Evolutionary conservation across 1,140 invertebrate species (phyloP).

Genomic region (Drosophila mayri): DNA sequence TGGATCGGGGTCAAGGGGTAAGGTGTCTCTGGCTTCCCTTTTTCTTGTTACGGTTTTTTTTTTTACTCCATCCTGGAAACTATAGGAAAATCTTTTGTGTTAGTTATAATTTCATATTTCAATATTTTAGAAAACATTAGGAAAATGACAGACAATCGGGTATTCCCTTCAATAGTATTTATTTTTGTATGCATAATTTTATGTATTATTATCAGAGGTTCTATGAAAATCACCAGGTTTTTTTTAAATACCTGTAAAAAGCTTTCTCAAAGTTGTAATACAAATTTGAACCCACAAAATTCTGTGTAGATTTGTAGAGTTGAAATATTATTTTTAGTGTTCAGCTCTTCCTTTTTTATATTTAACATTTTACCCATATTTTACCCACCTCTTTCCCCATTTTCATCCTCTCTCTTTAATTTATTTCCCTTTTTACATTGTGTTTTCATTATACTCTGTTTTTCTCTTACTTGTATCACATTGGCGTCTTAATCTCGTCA

Average conservation of each 20-base stretch:
- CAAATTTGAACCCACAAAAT: not conserved
- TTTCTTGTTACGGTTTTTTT: not conserved
- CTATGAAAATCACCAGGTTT: too few species aligned
- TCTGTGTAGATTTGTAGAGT: not conserved
- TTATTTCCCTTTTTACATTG: not conserved
- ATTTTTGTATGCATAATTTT: too few species aligned
- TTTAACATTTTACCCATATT: too few species aligned
- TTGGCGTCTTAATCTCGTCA: slow-evolving; percentile 9
- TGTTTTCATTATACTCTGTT: not conserved
- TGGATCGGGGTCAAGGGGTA: not conserved
- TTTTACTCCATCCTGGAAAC: not conserved
- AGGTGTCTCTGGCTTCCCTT: not conserved
- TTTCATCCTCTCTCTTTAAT: too few species aligned
- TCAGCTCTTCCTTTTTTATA: not conserved
- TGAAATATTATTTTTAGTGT: not conserved
- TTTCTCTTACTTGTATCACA: not conserved
- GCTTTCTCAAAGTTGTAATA: not conserved
- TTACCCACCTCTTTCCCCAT: too few species aligned
- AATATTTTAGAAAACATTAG: slow-evolving; percentile 8
- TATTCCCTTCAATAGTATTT: too few species aligned
- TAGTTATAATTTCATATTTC: slow-evolving; percentile 71
- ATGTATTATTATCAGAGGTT: not conserved
- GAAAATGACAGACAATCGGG: too few species aligned
- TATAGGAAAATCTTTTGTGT: slow-evolving; percentile 5
- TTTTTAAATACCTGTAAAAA: too few species aligned